A percentile compares a stretch with the other conserved stretches of the same genome.
Conservation (phyloP, 37 sponge, comb jelly and placozoan genomes). For the Agelas oroides region DNA sequence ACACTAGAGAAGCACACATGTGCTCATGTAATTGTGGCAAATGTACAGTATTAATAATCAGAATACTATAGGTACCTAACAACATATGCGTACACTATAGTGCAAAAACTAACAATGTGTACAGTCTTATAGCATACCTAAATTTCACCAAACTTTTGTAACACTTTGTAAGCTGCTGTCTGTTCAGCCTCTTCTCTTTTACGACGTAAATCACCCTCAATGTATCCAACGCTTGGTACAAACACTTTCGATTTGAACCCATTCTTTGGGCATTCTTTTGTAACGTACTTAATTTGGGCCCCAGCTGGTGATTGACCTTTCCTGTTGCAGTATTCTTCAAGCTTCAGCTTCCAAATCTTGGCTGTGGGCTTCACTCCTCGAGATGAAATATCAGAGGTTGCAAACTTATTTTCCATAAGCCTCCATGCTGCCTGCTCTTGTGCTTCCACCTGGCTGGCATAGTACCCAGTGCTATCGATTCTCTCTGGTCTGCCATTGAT, state of each 20-base stretch:
- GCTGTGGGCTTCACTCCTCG: not conserved
- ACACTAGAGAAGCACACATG: too few species aligned
- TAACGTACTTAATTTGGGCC: not conserved
- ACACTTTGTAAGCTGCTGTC: conserved; percentile 18
- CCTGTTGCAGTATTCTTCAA: not conserved
- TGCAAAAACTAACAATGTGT: too few species aligned
- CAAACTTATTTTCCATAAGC: not conserved
- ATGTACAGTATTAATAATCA: too few species aligned
- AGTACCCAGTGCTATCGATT: conserved; percentile 3
- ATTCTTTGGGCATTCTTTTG: not conserved
- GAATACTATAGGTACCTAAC: too few species aligned
- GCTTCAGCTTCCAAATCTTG: not conserved
- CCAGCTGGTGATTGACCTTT: too few species aligned
- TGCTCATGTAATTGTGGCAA: too few species aligned
- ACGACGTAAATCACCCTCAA: not conserved
- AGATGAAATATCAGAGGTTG: too few species aligned
- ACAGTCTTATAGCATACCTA: too few species aligned
- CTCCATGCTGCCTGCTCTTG: not conserved
- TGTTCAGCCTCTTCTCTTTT: conserved; percentile 14
- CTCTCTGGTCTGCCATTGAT: not conserved
- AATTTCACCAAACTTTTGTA: not conserved
- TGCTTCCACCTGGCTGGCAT: conserved; percentile 4
- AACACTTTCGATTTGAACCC: not conserved
- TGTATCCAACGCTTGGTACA: not conserved
- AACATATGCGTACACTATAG: too few species aligned